Evolutionary conservation across 2,888 invertebrate species (phyloP), one percentile per base, ranked within the genome.

Genomic region (Amitus sp.): DNA sequence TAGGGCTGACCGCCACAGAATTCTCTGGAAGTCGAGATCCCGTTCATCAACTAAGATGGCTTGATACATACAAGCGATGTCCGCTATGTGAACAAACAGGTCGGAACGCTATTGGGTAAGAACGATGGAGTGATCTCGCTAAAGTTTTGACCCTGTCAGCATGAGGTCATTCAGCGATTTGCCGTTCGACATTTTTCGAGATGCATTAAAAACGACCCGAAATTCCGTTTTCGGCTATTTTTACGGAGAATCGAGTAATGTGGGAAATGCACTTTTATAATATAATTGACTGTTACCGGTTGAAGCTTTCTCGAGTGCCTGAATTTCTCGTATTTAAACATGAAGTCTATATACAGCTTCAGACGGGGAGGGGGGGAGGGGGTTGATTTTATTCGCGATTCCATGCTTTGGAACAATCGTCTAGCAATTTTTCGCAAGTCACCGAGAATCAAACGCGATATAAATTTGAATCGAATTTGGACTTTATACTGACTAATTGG

Each of bases 191-290:
- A 49, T 61, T 51, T 39, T 55, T n/a, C 59, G 50, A 0, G 72
- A 73, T 1, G 66, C 73, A 45, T 77, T 70, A 56, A 71, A 76
- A 1, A 76, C 75, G 0, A 73, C 69, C 10, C 75, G 61, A 10
- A 73, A 23, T 15, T 69, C 68, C 0, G 71, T 72, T 1, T 69
- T 1, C 62, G 34, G 47, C 67, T 70, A 10, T 39, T 37, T 5
- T 62, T 60, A 15, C 60, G 54, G 5, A 54, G 50, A 1, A 75
- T 72, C 0, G 67, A 27, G 18, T 73, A 75, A 57, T 76, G 73
- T 19, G 72, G 71, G 2, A 76, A 33, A 39, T 53, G 46, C 5
- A 53, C 45, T 2, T 3, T n/a, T n/a, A n/a, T n/a, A n/a, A n/a
- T n/a, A n/a, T n/a, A n/a, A n/a, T n/a, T n/a, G n/a, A n/a, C n/a